Evolutionary conservation across 2,797 vertebrate genomes (phyloP), one percentile per base, ranked within the genome.

Genomic region (Gymnothorax javanicus): DNA sequence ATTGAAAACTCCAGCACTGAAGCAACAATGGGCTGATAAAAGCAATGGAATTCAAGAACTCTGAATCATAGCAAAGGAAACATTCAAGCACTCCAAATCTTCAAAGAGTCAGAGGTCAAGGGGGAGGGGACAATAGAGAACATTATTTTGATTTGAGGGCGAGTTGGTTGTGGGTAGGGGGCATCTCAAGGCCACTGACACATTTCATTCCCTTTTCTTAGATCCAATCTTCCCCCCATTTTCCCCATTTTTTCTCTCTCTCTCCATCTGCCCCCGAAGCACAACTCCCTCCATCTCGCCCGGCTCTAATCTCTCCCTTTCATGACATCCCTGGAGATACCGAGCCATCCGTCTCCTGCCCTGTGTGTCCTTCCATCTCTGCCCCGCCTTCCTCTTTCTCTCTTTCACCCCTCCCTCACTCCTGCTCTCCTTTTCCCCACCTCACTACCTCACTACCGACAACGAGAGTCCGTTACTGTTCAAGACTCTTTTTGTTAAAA

Each of bases 291-390:
- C 33, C 33, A 43, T 43, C 33, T 43, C 33, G 33, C 33, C 33
- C 33, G 2, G 33, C 33, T 85, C 87, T 88, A 82, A 86, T 90
- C 58, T 86, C 85, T 87, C 86, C 7, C 73, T 84, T 23, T 58
- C 81, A 1, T 52, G 11, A 9, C n/a, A 27, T 82, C 33, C 75
- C 43, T 50, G 15, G 33, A 75, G 85, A 58, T 27, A 9, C n/a
- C 23, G 4, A 25, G 23, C 81, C 57, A 9, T 58, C 23, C n/a
- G 23, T n/a, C 81, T 57, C 20, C 20, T 20, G 56, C 27, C 23
- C 75, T 79, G 33, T 25, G 57, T 81, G 85, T 86, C 81, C 75
- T 81, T 64, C 75, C 33, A 54, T 77, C 12, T 52, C 33, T 52
- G 33, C 33, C 23, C 59, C 52, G 43, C 56, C 52, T 86, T n/a